Evolutionary conservation across 2,797 vertebrate genomes (phyloP).

Genomic region (Florisuga fusca): DNA sequence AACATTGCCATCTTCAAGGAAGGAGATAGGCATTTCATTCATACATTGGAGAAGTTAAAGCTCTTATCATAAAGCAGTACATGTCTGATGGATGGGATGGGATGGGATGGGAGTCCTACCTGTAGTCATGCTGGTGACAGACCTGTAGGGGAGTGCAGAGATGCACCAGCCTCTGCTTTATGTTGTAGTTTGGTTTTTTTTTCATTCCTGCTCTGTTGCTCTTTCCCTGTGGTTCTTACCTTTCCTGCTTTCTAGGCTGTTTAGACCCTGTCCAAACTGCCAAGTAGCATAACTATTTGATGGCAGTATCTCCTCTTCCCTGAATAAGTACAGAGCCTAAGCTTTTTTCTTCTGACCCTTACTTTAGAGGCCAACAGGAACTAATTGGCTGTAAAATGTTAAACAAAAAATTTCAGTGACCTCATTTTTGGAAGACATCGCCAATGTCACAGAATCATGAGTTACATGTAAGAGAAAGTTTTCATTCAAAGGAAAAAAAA

Average conservation of each 20-base stretch:
- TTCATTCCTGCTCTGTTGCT: neutral
- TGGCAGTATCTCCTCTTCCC: neutral
- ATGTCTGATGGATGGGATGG: neutral
- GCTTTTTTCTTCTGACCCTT: neutral
- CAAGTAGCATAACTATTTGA: neutral
- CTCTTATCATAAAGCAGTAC: neutral
- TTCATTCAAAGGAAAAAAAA: neutral
- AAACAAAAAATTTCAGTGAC: neutral
- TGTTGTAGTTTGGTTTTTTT: neutral
- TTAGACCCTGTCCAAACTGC: neutral
- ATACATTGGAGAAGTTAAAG: neutral
- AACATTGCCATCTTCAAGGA: neutral
- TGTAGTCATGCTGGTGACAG: neutral
- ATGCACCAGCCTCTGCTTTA: neutral
- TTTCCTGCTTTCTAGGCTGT: neutral
- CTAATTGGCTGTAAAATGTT: neutral
- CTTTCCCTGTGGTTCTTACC: neutral
- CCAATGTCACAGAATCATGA: neutral
- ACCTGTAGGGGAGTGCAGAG: neutral
- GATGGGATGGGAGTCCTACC: neutral
- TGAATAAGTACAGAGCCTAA: neutral
- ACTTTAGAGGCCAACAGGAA: neutral
- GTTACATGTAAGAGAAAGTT: neutral
- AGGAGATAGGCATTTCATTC: neutral
- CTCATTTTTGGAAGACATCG: neutral